Percentiles rank a stretch among this genome's conserved stretches.
phyloP scores from a whole-genome alignment of 1,140 invertebrate genomes.

The Bombus sylvicola region DNA sequence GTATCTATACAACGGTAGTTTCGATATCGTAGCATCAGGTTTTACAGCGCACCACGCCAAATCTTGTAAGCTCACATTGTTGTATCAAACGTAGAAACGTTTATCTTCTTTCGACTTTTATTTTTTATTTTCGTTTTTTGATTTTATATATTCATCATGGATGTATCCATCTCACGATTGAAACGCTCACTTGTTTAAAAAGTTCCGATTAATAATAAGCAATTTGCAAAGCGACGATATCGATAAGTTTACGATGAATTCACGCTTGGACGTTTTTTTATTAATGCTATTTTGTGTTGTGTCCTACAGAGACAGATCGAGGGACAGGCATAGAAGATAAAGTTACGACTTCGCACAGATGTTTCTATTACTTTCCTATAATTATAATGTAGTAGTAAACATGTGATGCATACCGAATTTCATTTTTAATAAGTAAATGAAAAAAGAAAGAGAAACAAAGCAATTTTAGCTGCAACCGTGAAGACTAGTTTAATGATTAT shows the following conservation, averaged over 20 bases:
- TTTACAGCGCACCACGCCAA: constrained; percentile 59
- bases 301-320: constrained; percentile 79
- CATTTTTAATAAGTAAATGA: constrained; percentile 17
- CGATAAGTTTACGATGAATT: constrained; percentile 21
- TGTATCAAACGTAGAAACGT: constrained; percentile 58
- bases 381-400: constrained; percentile 53
- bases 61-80: constrained; percentile 48
- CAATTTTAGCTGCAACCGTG: background rate
- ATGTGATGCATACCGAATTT: constrained; percentile 32
- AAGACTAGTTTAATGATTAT: constrained; percentile 11
- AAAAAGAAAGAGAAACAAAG: background rate
- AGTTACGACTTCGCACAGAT: constrained; percentile 68
- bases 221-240: constrained; percentile 23
- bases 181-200: background rate
- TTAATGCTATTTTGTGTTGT: constrained; percentile 71
- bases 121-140: constrained; percentile 61
- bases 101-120: constrained; percentile 25
- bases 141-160: constrained; percentile 3
- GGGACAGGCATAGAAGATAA: constrained; percentile 80
- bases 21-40: constrained; percentile 50
- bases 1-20: constrained; percentile 31
- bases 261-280: constrained; percentile 2
- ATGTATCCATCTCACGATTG: background rate
- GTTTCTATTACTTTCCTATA: constrained; percentile 69
- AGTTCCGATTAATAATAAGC: background rate